Conservation (phyloP, 2,888 invertebrate species). For the Digitonthophagus gazella region DNA sequence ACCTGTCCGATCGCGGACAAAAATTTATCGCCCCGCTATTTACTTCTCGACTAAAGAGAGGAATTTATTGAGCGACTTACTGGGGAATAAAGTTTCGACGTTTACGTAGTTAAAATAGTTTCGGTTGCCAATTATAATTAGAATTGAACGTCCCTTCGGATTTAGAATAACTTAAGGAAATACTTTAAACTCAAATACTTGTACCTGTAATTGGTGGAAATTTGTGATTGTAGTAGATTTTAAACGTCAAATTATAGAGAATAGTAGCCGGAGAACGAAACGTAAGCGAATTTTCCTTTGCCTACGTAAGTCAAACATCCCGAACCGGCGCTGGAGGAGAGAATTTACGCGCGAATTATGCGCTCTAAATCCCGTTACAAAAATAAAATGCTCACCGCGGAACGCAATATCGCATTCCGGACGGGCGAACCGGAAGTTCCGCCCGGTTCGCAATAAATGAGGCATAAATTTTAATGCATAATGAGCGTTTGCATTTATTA, state of each 20-base stretch:
- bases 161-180: too few species aligned
- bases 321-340: background rate
- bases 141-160: too few species aligned
- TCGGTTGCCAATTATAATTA: background rate
- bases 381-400: background rate
- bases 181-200: too few species aligned
- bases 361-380: background rate
- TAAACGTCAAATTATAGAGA: too few species aligned
- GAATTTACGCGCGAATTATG: background rate
- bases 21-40: background rate
- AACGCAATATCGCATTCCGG: background rate
- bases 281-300: background rate
- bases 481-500: constrained; percentile 37
- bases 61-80: background rate
- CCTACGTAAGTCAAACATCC: background rate
- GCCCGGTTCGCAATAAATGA: constrained; percentile 34
- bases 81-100: background rate
- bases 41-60: background rate
- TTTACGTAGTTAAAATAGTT: background rate
- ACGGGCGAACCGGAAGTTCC: constrained; percentile 26
- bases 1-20: background rate
- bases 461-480: constrained; percentile 39
- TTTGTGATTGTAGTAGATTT: too few species aligned
- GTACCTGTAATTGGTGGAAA: too few species aligned
- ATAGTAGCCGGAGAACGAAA: too few species aligned